Base-by-base conservation (phyloP, 1,140 invertebrate species). In the Atopsyche davidsoni region DNA sequence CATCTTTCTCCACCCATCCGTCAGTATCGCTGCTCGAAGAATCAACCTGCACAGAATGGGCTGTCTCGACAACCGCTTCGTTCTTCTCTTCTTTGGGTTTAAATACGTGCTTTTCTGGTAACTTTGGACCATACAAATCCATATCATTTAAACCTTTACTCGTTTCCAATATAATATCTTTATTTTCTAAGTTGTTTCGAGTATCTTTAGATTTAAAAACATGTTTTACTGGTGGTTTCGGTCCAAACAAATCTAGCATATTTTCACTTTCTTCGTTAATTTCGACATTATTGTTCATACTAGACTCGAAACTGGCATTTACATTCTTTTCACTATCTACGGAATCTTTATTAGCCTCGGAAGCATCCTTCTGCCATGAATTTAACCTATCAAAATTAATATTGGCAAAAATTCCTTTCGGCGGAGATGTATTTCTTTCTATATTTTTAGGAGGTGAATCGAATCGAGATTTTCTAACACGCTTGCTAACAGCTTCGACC, bases 341-440 rank as follows among this genome's bases (percentile, higher is more conserved):
- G 22, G 43, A 25, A 53, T 38, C 51, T 44, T 51, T 25, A 50
- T 25, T 59, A 25, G 21, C 51, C 21, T 40, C 40, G 25, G 54
- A 54, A 41, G 62, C 59, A 42, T 54, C 59, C 55, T 72, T 70
- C 41, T 67, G 68, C 65, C 71, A 77, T 11, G 69, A 69, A 45
- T 72, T 69, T 1, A 81, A 56, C 60, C 67, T 70, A 52, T 83
- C 79, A 10, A 85, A 74, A 67, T 86, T 81, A 17, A 89, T 66
- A 51, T 85, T 81, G 0, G 83, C 83, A 60, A 89, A 89, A 43
- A 87, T 84, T 1, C 84, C 85, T 50, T 80, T 72, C 1, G 82
- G 79, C 1, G 83, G 82, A 3, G 82, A 85, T 7, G 67, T 75
- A 47, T 85, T 86, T 42, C 81, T 73, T 53, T 79, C 66, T 1